phyloP scores from a whole-genome alignment of 2,113 vertebrate species.

The Odontesthes bonariensis region DNA sequence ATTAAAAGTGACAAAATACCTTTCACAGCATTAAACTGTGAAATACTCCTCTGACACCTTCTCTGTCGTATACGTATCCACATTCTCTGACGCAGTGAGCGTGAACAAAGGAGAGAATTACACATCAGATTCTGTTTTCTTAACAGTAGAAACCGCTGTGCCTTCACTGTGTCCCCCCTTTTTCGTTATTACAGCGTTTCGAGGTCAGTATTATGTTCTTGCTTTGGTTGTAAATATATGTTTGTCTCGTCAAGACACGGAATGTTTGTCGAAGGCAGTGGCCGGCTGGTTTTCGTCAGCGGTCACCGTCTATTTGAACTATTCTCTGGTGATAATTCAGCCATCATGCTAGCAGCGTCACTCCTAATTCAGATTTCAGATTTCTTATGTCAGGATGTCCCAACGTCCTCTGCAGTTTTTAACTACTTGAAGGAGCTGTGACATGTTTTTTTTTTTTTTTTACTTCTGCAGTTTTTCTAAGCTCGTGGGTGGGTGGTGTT shows the following conservation, averaged over 20 bases:
- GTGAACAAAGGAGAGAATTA: slow-evolving; percentile 48
- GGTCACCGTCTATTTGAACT: background rate
- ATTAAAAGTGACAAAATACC: slow-evolving; percentile 20
- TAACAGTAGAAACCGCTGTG: slow-evolving; percentile 70
- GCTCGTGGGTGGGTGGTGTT: slow-evolving; percentile 69
- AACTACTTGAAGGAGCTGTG: slow-evolving; percentile 81
- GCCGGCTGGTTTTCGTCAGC: slow-evolving; percentile 11
- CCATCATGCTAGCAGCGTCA: background rate
- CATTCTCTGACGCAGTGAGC: slow-evolving; percentile 52
- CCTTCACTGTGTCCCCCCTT: slow-evolving; percentile 62
- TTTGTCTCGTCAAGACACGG: slow-evolving; percentile 36
- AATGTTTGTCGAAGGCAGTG: slow-evolving; percentile 39
- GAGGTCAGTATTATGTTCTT: slow-evolving; percentile 65
- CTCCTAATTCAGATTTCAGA: slow-evolving; percentile 28
- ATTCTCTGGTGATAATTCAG: slow-evolving; percentile 14
- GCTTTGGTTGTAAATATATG: slow-evolving; percentile 34
- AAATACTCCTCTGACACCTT: slow-evolving; percentile 44
- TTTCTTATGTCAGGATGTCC: slow-evolving; percentile 26
- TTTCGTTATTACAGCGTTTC: slow-evolving; percentile 42
- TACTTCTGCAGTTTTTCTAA: slow-evolving; percentile 73
- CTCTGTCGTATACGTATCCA: slow-evolving; percentile 25
- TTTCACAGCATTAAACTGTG: slow-evolving; percentile 56
- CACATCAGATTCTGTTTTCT: slow-evolving; percentile 46
- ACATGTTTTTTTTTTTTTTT: slow-evolving; percentile 43
- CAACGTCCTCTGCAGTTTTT: slow-evolving; percentile 66